A percentile compares a stretch with the other conserved stretches of the same genome.
Evolutionary conservation across 2,888 invertebrate species (phyloP).

Genomic region (Camponotus fellah): DNA sequence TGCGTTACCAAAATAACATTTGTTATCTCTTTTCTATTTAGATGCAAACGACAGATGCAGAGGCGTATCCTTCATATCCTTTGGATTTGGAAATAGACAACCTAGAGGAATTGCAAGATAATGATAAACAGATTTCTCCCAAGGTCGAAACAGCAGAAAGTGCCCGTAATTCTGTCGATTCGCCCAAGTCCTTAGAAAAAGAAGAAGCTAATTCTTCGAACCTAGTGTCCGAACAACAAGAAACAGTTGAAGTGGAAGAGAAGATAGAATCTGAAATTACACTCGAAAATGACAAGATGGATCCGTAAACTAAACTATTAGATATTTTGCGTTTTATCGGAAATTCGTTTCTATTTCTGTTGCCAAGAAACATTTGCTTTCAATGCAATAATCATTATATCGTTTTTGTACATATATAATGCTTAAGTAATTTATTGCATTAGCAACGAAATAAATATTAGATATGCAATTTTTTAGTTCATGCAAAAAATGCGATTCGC

Average conservation of each 20-base stretch:
- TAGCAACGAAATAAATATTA: slow-evolving; percentile 28
- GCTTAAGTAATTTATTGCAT: neutral
- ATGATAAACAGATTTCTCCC: neutral
- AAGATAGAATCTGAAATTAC: neutral
- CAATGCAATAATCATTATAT: neutral
- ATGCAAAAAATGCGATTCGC: neutral
- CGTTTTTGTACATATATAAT: neutral
- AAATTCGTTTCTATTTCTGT: slow-evolving; percentile 7
- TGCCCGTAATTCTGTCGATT: neutral
- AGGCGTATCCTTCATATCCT: neutral
- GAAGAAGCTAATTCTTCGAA: neutral
- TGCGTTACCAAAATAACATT: neutral
- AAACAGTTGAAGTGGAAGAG: slow-evolving; percentile 11
- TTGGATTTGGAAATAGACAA: neutral
- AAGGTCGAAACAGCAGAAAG: neutral
- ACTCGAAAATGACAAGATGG: neutral
- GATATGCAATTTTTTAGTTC: slow-evolving; percentile 5
- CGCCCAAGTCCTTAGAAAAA: neutral
- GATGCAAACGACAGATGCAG: neutral
- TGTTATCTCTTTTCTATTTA: neutral
- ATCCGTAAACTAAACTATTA: slow-evolving; percentile 14
- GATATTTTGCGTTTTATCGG: neutral
- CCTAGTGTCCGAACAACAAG: slow-evolving; percentile 14
- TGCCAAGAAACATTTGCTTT: slow-evolving; percentile 1
- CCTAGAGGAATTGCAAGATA: neutral